phyloP scores from a whole-genome alignment of 1,140 invertebrate genomes.

The Orius laevigatus region DNA sequence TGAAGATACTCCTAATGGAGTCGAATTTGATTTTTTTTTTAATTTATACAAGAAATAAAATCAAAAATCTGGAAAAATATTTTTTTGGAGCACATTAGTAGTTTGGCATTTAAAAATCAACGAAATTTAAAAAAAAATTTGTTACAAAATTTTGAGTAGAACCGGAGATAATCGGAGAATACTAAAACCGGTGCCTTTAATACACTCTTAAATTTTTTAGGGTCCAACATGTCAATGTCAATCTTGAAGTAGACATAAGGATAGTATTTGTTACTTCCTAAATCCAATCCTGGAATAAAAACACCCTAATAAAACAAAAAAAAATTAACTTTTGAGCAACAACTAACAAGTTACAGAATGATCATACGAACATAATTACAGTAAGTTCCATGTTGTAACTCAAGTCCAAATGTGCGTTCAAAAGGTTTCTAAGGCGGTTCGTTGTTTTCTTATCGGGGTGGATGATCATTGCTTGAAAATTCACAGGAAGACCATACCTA shows the following conservation, averaged over 20 bases:
- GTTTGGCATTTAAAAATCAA: too few relatives aligned
- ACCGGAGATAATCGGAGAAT: too few relatives aligned
- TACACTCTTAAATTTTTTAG: slow-evolving; percentile 27
- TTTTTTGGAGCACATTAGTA: too few relatives aligned
- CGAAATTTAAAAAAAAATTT: too few relatives aligned
- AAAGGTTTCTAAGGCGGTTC: slow-evolving; percentile 76
- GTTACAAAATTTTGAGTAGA: too few relatives aligned
- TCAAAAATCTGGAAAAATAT: too few relatives aligned
- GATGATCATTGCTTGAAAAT: slow-evolving; percentile 92
- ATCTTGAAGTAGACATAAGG: slow-evolving; percentile 97
- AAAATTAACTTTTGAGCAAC: slow-evolving; percentile 14
- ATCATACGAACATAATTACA: too few relatives aligned
- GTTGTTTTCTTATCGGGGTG: slow-evolving; percentile 82
- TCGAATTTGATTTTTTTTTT: too few relatives aligned
- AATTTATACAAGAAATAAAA: too few relatives aligned
- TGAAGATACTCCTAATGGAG: too few relatives aligned
- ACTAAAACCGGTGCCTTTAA: too few relatives aligned
- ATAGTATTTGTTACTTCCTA: slow-evolving; percentile 83
- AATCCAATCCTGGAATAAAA: slow-evolving; percentile 79
- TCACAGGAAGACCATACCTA: slow-evolving; percentile 90
- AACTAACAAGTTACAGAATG: slow-evolving; percentile 12
- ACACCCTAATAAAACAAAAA: slow-evolving; percentile 49
- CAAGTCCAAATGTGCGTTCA: slow-evolving; percentile 89
- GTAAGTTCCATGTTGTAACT: too few relatives aligned
- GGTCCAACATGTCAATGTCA: slow-evolving; percentile 82